Base-by-base conservation (phyloP, 2,888 invertebrate genomes). In the Callimorpha dominula region DNA sequence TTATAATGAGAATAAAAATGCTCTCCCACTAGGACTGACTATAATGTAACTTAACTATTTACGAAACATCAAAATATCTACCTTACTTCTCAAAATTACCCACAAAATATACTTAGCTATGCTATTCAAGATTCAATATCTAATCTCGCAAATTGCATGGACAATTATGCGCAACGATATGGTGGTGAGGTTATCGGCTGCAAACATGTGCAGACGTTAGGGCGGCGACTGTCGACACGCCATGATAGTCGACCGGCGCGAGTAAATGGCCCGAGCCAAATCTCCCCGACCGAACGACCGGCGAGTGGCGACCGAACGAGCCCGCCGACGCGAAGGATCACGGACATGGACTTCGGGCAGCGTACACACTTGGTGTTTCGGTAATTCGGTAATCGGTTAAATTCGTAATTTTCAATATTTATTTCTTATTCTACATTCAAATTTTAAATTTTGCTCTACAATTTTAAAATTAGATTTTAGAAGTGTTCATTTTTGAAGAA, bases 121-220 rank as follows among this genome's bases (percentile, higher is more conserved):
- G 31, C 40, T 20, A 40, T 54, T 65, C 20, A 71, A 65, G 14
- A 15, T 20, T 9, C 20, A 49, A 17, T 73, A 67, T 42, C 57
- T 67, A 72, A 78, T 72, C 70, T 71, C 17, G 73, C 71, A 78
- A 83, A 81, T 74, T 74, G 76, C 77, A 69, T 60, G 66, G 66
- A 75, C 74, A 81, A 83, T 83, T 76, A 81, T 77, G 79, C 76
- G 66, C 74, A 73, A 74, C 78, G 75, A 78, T 78, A 73, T 50
- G 60, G 50, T 68, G 73, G 69, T 17, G 78, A 79, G 80, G 82
- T 85, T 81, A 85, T 80, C 84, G 75, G 75, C 68, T 79, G 69
- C 76, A 78, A 81, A 84, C 81, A 85, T 81, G 76, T 81, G 79
- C 83, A 81, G 83, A 84, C 81, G 78, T 72, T 68, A 73, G 76